Evolutionary conservation across 37 sponge, comb jelly and placozoan genomes (phyloP).

Genomic region (Agelas oroides): DNA sequence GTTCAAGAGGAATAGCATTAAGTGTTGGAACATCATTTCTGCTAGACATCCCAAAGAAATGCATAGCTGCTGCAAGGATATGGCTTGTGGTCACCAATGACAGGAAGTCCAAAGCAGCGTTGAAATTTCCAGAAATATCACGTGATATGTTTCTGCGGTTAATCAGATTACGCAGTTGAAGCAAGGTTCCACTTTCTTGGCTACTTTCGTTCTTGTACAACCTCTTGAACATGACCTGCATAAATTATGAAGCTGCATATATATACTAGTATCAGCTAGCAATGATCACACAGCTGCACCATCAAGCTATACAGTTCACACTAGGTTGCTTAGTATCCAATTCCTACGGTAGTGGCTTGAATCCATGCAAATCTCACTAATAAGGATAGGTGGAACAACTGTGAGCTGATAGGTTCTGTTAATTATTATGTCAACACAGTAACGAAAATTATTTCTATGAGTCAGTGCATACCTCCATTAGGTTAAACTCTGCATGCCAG

Average conservation of each 20-base stretch:
- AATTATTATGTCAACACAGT: too few species aligned
- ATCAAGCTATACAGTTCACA: too few species aligned
- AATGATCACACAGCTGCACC: too few species aligned
- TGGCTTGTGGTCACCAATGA: constrained; percentile 12
- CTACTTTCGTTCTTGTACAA: constrained; percentile 37
- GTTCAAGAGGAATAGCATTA: background rate
- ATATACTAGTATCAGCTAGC: background rate
- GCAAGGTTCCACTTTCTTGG: constrained; percentile 26
- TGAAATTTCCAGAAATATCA: constrained; percentile 14
- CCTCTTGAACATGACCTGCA: constrained; percentile 21
- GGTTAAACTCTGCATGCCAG: too few species aligned
- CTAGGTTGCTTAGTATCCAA: too few species aligned
- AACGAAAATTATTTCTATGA: too few species aligned
- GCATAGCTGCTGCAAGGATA: constrained; percentile 41
- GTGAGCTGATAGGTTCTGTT: too few species aligned
- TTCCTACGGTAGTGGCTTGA: too few species aligned
- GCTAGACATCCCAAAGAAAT: constrained; percentile 7
- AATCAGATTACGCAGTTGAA: constrained; percentile 46
- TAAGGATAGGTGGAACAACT: too few species aligned
- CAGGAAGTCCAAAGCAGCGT: constrained; percentile 45
- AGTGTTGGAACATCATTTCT: background rate
- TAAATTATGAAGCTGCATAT: background rate
- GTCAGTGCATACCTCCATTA: too few species aligned
- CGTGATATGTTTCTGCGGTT: constrained; percentile 28
- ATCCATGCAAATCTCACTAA: too few species aligned